These are phyloP conservation scores for Cirrhinus molitorella DNA, from an alignment of 2,797 vertebrate species.

Conservation along the genomic window DNA sequence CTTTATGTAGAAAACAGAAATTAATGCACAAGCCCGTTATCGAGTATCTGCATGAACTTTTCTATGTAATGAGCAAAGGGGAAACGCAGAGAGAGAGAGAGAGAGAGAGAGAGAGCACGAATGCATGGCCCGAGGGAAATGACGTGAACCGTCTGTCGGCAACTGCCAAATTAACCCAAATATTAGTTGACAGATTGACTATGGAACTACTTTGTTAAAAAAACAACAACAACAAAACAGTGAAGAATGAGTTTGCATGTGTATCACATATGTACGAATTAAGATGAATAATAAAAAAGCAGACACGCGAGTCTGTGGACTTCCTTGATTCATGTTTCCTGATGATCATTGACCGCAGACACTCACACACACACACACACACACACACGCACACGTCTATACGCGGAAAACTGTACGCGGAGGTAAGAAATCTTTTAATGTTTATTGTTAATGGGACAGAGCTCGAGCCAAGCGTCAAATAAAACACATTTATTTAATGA, in stretches of 20 bases:
- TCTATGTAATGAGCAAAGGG: not conserved
- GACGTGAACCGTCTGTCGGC: not conserved
- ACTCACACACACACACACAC: not conserved
- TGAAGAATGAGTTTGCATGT: not conserved
- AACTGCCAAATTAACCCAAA: not conserved
- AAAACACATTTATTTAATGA: not conserved
- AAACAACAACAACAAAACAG: not conserved
- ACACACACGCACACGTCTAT: too few species aligned
- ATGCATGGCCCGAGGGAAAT: not conserved
- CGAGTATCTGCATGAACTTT: not conserved
- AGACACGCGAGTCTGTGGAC: not conserved
- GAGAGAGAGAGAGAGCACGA: too few species aligned
- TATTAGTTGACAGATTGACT: not conserved
- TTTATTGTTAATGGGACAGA: not conserved
- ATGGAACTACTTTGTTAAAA: not conserved
- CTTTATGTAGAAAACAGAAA: not conserved
- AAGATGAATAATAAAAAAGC: not conserved
- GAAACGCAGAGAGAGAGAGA: too few species aligned
- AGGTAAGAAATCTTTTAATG: conserved; percentile 14
- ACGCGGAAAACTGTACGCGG: not conserved
- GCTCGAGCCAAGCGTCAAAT: not conserved
- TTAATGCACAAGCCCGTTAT: not conserved
- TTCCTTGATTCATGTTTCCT: conserved; percentile 43
- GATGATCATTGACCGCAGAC: not conserved
- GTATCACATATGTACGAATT: not conserved